These are phyloP conservation scores for Entomobrya proxima DNA, from an alignment of 2,888 invertebrate species.

Conservation along the genomic window DNA sequence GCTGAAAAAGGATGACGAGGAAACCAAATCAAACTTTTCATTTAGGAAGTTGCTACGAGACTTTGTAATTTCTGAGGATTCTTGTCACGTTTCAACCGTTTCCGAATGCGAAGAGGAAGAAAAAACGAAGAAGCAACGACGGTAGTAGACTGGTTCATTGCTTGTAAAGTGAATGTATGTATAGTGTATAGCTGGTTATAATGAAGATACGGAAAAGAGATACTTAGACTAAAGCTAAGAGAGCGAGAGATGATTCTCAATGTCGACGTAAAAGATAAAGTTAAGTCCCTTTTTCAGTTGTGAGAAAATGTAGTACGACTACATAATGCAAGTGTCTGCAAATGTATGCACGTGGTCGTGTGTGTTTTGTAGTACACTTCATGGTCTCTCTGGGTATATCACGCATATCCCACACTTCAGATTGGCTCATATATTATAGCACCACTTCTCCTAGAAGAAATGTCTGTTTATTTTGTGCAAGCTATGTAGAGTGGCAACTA, in stretches of 20 bases:
- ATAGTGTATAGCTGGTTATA: not conserved
- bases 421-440: conserved; percentile 37
- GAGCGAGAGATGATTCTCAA: conserved; percentile 49
- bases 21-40: conserved; percentile 70
- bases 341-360: not conserved
- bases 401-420: not conserved
- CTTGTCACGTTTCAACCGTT: conserved; percentile 67
- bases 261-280: conserved; percentile 47
- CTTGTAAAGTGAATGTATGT: conserved; percentile 40
- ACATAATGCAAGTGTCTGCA: not conserved
- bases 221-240: conserved; percentile 41
- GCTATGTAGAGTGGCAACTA: conserved; percentile 8
- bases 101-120: conserved; percentile 42
- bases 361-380: not conserved
- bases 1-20: conserved; percentile 33
- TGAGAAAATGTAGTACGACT: not conserved
- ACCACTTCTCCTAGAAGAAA: not conserved
- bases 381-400: not conserved
- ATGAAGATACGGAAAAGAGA: conserved; percentile 31
- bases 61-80: conserved; percentile 67
- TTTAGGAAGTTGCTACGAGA: conserved; percentile 59
- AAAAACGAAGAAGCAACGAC: not conserved
- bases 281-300: conserved; percentile 34
- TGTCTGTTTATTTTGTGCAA: not conserved
- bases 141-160: not conserved